Base-by-base conservation (phyloP, 1,140 invertebrate genomes). In the Varroa destructor region DNA sequence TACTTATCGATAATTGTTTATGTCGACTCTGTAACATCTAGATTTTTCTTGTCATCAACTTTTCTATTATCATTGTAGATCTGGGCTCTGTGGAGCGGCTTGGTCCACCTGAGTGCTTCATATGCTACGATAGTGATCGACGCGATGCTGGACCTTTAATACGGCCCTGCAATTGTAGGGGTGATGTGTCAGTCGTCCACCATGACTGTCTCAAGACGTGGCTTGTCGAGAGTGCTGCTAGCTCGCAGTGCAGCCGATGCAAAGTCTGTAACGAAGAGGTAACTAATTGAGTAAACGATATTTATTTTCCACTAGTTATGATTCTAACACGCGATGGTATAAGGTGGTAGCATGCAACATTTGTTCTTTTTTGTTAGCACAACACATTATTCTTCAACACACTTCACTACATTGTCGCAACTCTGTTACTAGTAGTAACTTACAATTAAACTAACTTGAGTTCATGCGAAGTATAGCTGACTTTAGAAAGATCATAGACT, bases 171-270 rank as follows among this genome's bases (percentile, higher is more conserved):
- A 84, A 86, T 61, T 95, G 91, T 80, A 87, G 88, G 72, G 92
- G 92, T 1, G 91, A 94, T 80, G 88, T 93, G 8, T 87, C 88
- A 42, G 87, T 86, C 51, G 91, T 93, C 37, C 91, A 95, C 81
- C 91, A 95, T 77, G 88, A 93, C 77, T 94, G 92, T 81, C 82
- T 94, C n/a, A 85, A 89, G 72, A 85, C 89, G 74, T 92, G 89
- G 89, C 84, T 92, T 0, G 86, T 91, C 51, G 89, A 84, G 84
- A 86, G 86, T 74, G 84, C 85, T 25, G 79, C 83, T 56, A 86
- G 83, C 72, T 81, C 84, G 5, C 86, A 88, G 61, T 86, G 84
- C 74, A 77, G 89, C 4, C 83, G 84, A 43, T 91, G 88, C 78
- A 89, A 89, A 81, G 88, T 91, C 1, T 91, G 89, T 79, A 86